Evolutionary conservation across 2,888 invertebrate genomes (phyloP).

Genomic region (Alviniconcha strummeri): DNA sequence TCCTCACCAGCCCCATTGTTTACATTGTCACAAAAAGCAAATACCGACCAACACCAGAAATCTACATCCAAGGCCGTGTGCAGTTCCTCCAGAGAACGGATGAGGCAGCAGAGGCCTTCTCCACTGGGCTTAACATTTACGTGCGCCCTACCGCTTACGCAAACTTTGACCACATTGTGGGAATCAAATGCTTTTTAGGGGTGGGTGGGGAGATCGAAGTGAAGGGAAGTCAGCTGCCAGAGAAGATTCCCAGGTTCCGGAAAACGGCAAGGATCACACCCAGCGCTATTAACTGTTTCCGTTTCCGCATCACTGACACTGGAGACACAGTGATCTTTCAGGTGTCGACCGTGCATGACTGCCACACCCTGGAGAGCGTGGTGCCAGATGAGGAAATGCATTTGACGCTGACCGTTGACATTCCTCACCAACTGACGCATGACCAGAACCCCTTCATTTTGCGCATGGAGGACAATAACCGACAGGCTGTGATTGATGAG

Average conservation of each 20-base stretch:
- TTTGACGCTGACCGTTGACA: constrained; percentile 48
- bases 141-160: constrained; percentile 57
- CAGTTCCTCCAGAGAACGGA: constrained; percentile 58
- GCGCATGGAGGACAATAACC: constrained; percentile 61
- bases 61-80: constrained; percentile 58
- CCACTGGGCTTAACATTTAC: constrained; percentile 61
- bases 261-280: constrained; percentile 57
- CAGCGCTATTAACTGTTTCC: constrained; percentile 58
- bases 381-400: constrained; percentile 48
- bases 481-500: constrained; percentile 64
- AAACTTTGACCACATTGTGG: constrained; percentile 61
- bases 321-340: constrained; percentile 52
- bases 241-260: constrained; percentile 44
- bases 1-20: constrained; percentile 57
- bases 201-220: constrained; percentile 59
- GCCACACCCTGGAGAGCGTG: constrained; percentile 60
- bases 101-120: constrained; percentile 47
- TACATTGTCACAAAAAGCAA: constrained; percentile 60
- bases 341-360: constrained; percentile 59
- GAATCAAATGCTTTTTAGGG: constrained; percentile 63
- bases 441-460: constrained; percentile 62
- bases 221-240: constrained; percentile 48
- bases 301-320: constrained; percentile 59
- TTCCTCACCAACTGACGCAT: constrained; percentile 46
- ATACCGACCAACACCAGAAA: constrained; percentile 51